These are phyloP conservation scores for Drosophila kurseongensis DNA, from an alignment of 1,140 invertebrate species.

Conservation along the genomic window DNA sequence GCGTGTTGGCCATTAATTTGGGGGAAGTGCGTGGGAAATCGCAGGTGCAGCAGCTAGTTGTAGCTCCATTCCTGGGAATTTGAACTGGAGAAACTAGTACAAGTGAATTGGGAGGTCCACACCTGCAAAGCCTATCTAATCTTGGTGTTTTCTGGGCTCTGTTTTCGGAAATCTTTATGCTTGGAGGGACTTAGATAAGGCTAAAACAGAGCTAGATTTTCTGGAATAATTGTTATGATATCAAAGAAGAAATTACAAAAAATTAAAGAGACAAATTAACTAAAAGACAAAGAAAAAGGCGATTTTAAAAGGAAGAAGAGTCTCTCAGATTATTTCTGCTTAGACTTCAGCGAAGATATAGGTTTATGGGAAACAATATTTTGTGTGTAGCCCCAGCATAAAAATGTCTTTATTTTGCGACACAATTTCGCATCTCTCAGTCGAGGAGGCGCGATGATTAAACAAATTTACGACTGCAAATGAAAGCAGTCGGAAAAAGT, in stretches of 20 bases:
- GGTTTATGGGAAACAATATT: neutral
- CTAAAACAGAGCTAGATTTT: neutral
- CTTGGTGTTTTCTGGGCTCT: neutral
- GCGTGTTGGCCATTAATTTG: slow-evolving; percentile 5
- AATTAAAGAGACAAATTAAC: too few relatives aligned
- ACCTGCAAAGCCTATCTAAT: slow-evolving; percentile 8
- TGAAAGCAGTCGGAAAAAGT: neutral
- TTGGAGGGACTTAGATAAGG: slow-evolving; percentile 5
- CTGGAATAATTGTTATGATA: neutral
- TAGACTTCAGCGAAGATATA: neutral
- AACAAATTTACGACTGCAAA: slow-evolving; percentile 35
- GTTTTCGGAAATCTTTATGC: slow-evolving; percentile 14
- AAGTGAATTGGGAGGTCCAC: neutral
- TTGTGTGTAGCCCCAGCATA: slow-evolving; percentile 17
- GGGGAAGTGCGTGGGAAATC: too few relatives aligned
- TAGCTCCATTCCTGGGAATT: neutral
- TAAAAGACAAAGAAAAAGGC: too few relatives aligned
- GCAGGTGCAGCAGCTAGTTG: neutral
- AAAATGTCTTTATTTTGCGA: slow-evolving; percentile 22
- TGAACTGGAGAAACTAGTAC: neutral
- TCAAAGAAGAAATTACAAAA: neutral
- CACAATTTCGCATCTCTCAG: slow-evolving; percentile 14
- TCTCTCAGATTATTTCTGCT: neutral
- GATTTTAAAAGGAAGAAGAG: neutral
- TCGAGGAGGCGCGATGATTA: slow-evolving; percentile 15